A percentile compares a stretch with the other conserved stretches of the same genome.
phyloP scores from a whole-genome alignment of 1,140 invertebrate genomes.

The Listronotus oregonensis region DNA sequence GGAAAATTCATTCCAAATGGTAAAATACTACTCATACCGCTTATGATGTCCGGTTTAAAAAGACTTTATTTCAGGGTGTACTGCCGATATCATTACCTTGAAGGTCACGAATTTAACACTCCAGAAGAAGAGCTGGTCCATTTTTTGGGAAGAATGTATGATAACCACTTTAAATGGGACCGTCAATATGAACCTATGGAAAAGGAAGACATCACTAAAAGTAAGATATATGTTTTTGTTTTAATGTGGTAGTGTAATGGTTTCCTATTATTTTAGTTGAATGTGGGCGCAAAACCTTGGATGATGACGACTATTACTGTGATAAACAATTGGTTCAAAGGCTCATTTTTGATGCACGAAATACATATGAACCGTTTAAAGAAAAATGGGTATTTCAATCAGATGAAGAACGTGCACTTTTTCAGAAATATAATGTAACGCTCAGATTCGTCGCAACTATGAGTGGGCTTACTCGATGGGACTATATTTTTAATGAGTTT shows the following conservation, averaged over 20 bases:
- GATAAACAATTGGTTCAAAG: constrained; percentile 84
- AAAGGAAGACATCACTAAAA: constrained; percentile 31
- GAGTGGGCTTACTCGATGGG: constrained; percentile 86
- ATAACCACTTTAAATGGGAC: constrained; percentile 63
- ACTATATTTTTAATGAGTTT: constrained; percentile 59
- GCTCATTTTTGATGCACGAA: constrained; percentile 85
- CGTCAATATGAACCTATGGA: constrained; percentile 57
- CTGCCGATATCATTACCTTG: constrained; percentile 83
- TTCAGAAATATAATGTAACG: constrained; percentile 69
- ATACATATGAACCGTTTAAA: constrained; percentile 73
- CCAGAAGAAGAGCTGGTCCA: constrained; percentile 76
- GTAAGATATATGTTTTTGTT: neutral
- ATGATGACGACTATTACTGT: constrained; percentile 77
- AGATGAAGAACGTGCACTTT: constrained; percentile 58
- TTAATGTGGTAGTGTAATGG: too few relatives aligned
- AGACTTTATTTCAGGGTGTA: constrained; percentile 67
- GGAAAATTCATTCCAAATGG: constrained; percentile 89
- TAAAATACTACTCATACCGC: constrained; percentile 46
- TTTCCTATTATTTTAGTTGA: constrained; percentile 54
- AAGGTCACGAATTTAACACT: constrained; percentile 70
- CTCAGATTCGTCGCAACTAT: constrained; percentile 85
- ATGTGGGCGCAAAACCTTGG: constrained; percentile 62
- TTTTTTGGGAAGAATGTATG: constrained; percentile 70
- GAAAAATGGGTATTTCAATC: constrained; percentile 62
- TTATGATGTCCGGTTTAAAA: neutral